Evolutionary conservation across 2,113 vertebrate genomes (phyloP).

Genomic region (Centrocercus urophasianus): DNA sequence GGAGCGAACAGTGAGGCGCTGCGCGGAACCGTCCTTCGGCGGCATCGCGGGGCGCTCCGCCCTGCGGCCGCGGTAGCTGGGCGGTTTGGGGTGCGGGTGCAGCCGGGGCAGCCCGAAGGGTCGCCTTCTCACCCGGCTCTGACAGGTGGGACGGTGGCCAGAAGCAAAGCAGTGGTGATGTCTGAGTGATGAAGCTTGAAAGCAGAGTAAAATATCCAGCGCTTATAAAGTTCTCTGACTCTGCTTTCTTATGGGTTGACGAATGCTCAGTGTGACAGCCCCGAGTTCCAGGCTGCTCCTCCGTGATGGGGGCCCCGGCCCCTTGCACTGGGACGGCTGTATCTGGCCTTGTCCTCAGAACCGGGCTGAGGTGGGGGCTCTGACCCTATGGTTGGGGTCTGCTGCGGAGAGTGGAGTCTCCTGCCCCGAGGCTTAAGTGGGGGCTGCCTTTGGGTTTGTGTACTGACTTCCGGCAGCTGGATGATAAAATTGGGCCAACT

Average conservation of each 20-base stretch:
- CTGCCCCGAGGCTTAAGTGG: no score
- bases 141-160: neutral
- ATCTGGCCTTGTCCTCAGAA: fast-evolving
- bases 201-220: neutral
- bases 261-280: fast-evolving
- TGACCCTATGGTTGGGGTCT: neutral
- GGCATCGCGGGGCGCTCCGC: neutral
- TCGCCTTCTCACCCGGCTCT: neutral
- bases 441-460: fast-evolving
- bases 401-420: fast-evolving
- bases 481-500: neutral
- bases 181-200: neutral
- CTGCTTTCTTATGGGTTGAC: neutral
- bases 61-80: fast-evolving
- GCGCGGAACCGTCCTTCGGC: neutral
- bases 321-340: neutral
- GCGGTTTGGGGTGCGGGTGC: neutral
- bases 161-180: neutral
- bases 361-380: fast-evolving
- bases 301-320: fast-evolving
- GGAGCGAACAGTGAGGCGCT: fast-evolving
- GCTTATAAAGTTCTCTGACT: neutral
- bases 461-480: neutral
- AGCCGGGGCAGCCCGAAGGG: neutral
- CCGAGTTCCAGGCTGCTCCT: fast-evolving